Base-by-base conservation (phyloP, 2,113 vertebrate genomes). In the Microtus richardsoni region DNA sequence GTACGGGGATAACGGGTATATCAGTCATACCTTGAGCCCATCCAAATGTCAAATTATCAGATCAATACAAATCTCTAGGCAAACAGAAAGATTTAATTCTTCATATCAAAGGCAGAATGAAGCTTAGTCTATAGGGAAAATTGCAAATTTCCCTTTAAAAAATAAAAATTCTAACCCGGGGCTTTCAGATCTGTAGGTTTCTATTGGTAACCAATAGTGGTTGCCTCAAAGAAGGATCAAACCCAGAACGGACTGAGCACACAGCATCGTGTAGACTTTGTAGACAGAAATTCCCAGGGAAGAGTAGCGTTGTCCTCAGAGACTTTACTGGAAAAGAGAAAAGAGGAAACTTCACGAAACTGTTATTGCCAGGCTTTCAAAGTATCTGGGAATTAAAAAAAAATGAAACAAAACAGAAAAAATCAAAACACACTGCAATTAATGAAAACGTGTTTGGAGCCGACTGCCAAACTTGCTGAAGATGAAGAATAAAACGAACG, bases 371-470 rank as follows among this genome's bases (percentile, higher is more conserved):
- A 60, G 62, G 21, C 52, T 94, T 79, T 88, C 74, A 60, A 84
- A 84, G 22, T 87, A 89, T 96, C 54, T 89, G 62, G 62, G 83
- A 90, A 92, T 41, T 41, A 4, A n/a, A 71, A 71, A 73, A 71
- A 71, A 71, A 39, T 3, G 33, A 36, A 68, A 66, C 64, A 68
- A 68, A 68, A 68, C 19, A 39, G 9, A 96, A 87, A 87, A 84
- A 91, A 93, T 47, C 70, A 39, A 95, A 87, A 89, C 92, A 44
- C 75, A 89, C 33, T 36, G 52, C 88, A 91, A 93, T 94, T 95
- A 88, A 82, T 90, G 89, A 84, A 93, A 87, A 89, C 62, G 87
- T 96, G 92, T 97, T 98, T 97, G 79, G 87, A 91, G 89, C 95
- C 66, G 60, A n/a, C 89, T 80, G 91, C 95, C 90, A 88, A 85